Evolutionary conservation across 2,797 vertebrate species (phyloP), one percentile per base, ranked within the genome.

Genomic region (Rallus crepitans): DNA sequence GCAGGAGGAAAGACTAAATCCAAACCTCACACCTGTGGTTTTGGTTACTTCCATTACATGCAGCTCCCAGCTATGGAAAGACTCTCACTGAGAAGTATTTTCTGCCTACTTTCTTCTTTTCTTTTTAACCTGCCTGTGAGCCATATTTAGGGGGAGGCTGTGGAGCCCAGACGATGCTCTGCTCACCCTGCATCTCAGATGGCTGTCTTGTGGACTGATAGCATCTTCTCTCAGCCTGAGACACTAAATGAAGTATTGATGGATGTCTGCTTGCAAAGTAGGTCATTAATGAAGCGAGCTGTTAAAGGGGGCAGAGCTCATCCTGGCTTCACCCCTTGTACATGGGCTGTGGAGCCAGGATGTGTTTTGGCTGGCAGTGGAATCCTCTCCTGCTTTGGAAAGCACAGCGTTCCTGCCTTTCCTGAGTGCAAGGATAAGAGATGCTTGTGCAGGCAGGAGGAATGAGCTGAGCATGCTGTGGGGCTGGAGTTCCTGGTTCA

Each of bases 131-230:
- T 78, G 31, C 30, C 39, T 14, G 20, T 1, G 4, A 65, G n/a
- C 59, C 15, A 0, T 4, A 7, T 40, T 37, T 31, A 33, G 65
- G 63, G 39, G 15, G 40, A 4, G 15, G 59, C 10, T 55, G 12
- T 76, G 80, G 77, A 88, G 50, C 59, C 9, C 19, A 3, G 25
- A 6, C 48, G 57, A 15, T 76, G 63, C 55, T 78, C 27, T 71
- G 48, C 61, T 48, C 27, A 69, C 31, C 42, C 69, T 2, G 1
- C 15, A 24, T 2, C 42, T 12, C 30, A 47, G 45, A 69, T 57
- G 15, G 47, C 9, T 4, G 9, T 60, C 45, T 17, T 45, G 25
- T 14, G 71, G 5, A 14, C n/a, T 0, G 0, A 42, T 72, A 28
- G 18, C 28, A 27, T 18, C n/a, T 50, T 64, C 40, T 48, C 30